A percentile compares a stretch with the other conserved stretches of the same genome.
Conservation (phyloP, 1,140 invertebrate genomes). For the Neocloeon triangulifer region DNA sequence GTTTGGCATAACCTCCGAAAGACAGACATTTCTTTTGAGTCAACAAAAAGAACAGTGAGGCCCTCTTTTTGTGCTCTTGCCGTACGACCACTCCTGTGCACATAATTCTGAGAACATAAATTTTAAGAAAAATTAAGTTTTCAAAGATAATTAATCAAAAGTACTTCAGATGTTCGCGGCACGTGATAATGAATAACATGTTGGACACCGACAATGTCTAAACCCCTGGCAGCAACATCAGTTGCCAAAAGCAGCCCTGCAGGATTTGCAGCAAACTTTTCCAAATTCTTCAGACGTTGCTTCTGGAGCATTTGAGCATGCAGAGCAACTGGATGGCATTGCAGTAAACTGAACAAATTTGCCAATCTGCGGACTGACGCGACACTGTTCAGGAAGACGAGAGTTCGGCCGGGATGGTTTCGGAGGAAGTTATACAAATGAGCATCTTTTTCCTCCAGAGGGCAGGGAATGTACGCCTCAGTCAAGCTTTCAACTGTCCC, state of each 20-base stretch:
- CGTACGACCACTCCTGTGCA: slow-evolving; percentile 90
- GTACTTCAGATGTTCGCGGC: slow-evolving; percentile 74
- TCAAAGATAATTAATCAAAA: slow-evolving; percentile 5
- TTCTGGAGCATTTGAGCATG: slow-evolving; percentile 92
- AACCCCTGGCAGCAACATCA: slow-evolving; percentile 87
- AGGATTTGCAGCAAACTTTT: slow-evolving; percentile 32
- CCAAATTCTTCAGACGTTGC: slow-evolving; percentile 84
- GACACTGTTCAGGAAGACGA: slow-evolving; percentile 96
- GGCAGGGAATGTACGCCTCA: slow-evolving; percentile 54
- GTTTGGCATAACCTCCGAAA: slow-evolving; percentile 67
- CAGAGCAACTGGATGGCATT: slow-evolving; percentile 56
- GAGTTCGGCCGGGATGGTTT: slow-evolving; percentile 62
- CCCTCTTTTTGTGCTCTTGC: slow-evolving; percentile 75
- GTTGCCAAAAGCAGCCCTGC: slow-evolving; percentile 78
- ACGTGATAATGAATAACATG: slow-evolving; percentile 97
- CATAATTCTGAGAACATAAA: slow-evolving; percentile 43
- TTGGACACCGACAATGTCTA: slow-evolving; percentile 86
- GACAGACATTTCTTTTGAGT: slow-evolving; percentile 55
- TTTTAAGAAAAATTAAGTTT: slow-evolving; percentile 3
- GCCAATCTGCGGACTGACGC: slow-evolving; percentile 71
- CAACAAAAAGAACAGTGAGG: slow-evolving; percentile 77
- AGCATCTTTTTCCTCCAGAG: slow-evolving; percentile 65
- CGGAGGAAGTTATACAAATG: slow-evolving; percentile 85
- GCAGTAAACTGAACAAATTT: slow-evolving; percentile 56
- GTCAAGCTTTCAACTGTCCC: slow-evolving; percentile 62